Evolutionary conservation across 1,140 invertebrate genomes (phyloP).

Genomic region (Plutomurus gul): DNA sequence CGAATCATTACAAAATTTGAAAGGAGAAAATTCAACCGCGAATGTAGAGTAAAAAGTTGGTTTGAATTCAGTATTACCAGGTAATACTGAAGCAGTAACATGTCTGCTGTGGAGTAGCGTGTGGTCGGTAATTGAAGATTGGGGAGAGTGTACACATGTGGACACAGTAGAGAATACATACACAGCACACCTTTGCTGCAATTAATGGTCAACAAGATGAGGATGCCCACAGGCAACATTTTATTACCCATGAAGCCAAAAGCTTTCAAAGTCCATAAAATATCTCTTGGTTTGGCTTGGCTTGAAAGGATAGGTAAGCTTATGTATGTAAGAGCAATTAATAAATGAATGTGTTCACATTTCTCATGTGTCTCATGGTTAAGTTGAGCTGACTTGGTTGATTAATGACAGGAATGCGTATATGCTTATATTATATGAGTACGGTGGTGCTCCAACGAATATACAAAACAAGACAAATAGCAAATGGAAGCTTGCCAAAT

Average conservation of each 20-base stretch:
- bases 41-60: no score
- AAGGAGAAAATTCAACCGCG: no score
- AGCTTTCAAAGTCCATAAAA: neutral
- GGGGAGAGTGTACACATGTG: no score
- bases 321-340: conserved; percentile 7
- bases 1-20: no score
- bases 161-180: neutral
- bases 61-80: no score
- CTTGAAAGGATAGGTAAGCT: neutral
- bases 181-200: neutral
- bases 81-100: no score
- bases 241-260: no score
- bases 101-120: no score
- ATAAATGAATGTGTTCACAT: conserved; percentile 12
- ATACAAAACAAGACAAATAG: conserved; percentile 21
- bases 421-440: neutral
- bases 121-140: no score
- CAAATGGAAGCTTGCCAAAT: neutral
- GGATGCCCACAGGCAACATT: neutral
- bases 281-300: neutral
- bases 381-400: neutral
- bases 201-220: neutral
- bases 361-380: neutral
- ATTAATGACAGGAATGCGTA: conserved; percentile 1
- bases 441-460: neutral